Base-by-base conservation (phyloP, 1,140 invertebrate species). In the Brachionus paranguensis region DNA sequence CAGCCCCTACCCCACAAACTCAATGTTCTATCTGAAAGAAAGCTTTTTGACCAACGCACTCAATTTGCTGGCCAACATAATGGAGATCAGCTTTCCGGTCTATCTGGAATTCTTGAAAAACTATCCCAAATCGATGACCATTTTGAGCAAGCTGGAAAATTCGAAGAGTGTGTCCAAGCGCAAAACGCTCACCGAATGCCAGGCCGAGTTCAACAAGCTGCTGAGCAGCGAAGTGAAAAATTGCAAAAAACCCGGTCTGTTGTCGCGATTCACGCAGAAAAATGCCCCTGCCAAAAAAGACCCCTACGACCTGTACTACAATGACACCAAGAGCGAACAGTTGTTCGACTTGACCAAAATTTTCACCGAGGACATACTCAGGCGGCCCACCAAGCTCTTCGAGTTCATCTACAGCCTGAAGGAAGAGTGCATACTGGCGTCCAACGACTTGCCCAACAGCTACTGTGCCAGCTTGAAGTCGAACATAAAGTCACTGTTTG, bases 71-170 rank as follows among this genome's bases (percentile, higher is more conserved):
- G 78, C 64, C 50, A 81, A 81, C 7, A 81, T 81, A 41, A 81
- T 81, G 78, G 78, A 81, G 45, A 60, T 81, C 20, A 81, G 78
- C 33, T 81, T 81, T 81, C 78, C 78, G 0, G 78, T 81, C 14
- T 81, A 81, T 41, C 45, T 81, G 20, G 78, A 81, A 33, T 81
- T 81, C 64, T 29, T 81, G 20, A 81, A 81, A 81, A 81, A 81
- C 45, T 81, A 81, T 68, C 64, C 78, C 7, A 81, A 81, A 64
- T 81, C 78, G 6, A 81, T 81, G 53, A 81, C 78, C 14, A 64
- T 81, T 64, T 68, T 81, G 33, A 81, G 60, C 43, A 81, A 81
- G 43, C 29, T 81, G 10, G 78, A 81, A 29, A 37, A 64, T 29
- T 24, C 24, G 0, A 27, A 10, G 10, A 11, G n/a, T 76, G 29